phyloP scores from a whole-genome alignment of 2,888 invertebrate genomes.

The Volucella bombylans region DNA sequence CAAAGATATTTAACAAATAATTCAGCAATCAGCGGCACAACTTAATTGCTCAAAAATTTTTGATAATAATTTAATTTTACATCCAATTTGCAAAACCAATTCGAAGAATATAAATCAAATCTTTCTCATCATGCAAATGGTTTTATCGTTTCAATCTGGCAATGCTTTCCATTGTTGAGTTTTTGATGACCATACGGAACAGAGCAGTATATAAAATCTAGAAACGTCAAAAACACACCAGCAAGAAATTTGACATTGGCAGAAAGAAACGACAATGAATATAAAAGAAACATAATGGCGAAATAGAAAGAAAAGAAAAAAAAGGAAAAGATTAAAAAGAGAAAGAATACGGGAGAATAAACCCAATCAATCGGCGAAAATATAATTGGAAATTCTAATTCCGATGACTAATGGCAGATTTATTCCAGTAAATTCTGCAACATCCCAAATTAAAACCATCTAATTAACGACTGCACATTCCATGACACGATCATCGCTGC shows the following conservation, averaged over 20 bases:
- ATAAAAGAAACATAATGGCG: conserved; percentile 37
- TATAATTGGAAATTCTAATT: conserved; percentile 59
- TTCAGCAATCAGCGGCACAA: no score
- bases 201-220: conserved; percentile 22
- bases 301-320: conserved; percentile 26
- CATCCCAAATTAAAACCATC: not conserved
- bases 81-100: no score
- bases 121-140: not conserved
- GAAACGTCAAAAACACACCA: conserved; percentile 60
- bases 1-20: no score
- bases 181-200: conserved; percentile 21
- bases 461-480: not conserved
- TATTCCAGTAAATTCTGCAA: not conserved
- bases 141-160: conserved; percentile 25
- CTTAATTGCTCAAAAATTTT: no score
- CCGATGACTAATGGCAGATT: conserved; percentile 46
- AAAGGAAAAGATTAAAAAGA: conserved; percentile 42
- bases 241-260: conserved; percentile 53
- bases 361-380: conserved; percentile 45
- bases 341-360: conserved; percentile 59
- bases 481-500: not conserved
- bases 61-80: no score
- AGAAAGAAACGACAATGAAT: conserved; percentile 22
- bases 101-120: no score
- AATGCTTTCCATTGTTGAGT: conserved; percentile 8